A percentile compares a stretch with the other conserved stretches of the same genome.
Evolutionary conservation across 2,113 vertebrate genomes (phyloP).

Genomic region (Scophthalmus maximus): DNA sequence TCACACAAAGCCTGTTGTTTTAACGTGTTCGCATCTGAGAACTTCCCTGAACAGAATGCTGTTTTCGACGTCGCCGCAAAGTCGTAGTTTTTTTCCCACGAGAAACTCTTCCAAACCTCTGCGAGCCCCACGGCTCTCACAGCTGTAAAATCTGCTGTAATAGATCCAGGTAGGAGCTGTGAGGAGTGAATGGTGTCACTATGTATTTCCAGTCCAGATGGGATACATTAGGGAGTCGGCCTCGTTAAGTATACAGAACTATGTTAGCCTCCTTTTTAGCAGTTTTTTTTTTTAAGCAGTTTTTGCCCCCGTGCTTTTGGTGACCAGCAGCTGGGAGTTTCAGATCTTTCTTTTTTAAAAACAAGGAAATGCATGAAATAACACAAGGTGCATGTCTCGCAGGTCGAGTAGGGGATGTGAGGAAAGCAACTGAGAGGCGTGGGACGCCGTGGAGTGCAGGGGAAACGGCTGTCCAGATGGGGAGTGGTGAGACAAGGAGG

Average conservation of each 20-base stretch:
- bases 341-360: constrained; percentile 58
- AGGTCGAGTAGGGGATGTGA: constrained; percentile 50
- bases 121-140: constrained; percentile 37
- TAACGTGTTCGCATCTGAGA: constrained; percentile 40
- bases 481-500: constrained; percentile 59
- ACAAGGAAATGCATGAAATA: constrained; percentile 47
- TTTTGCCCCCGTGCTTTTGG: constrained; percentile 55
- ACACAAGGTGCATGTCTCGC: constrained; percentile 73
- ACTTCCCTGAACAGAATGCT: constrained; percentile 33
- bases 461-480: constrained; percentile 79
- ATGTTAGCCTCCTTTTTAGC: constrained; percentile 22
- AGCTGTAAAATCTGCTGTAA: constrained; percentile 63
- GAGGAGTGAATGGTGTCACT: constrained; percentile 47
- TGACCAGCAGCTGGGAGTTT: constrained; percentile 48
- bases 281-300: constrained; percentile 1
- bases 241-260: constrained; percentile 42
- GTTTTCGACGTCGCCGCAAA: constrained; percentile 11
- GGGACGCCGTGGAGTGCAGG: constrained; percentile 59
- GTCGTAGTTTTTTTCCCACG: constrained; percentile 43
- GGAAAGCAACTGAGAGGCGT: constrained; percentile 59
- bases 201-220: constrained; percentile 71
- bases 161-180: constrained; percentile 48
- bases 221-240: constrained; percentile 61
- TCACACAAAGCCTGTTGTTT: constrained; percentile 13
- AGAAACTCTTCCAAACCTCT: constrained; percentile 46